phyloP scores from a whole-genome alignment of 2,113 vertebrate species.

The Myrmecophaga tridactyla region DNA sequence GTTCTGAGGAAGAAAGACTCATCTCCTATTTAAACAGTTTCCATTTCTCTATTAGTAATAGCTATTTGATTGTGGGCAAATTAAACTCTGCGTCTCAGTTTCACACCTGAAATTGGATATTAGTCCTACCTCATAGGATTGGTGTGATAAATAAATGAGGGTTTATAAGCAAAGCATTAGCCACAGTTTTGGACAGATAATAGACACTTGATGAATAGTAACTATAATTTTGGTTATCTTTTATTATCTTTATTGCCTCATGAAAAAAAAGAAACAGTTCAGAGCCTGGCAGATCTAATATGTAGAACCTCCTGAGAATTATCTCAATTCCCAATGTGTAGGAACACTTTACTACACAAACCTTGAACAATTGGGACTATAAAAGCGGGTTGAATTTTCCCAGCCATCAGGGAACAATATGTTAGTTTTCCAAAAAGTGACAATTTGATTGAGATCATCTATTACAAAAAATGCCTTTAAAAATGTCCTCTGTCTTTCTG shows the following conservation, averaged over 20 bases:
- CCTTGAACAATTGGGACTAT: not conserved
- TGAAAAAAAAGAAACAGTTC: not conserved
- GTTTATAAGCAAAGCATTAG: not conserved
- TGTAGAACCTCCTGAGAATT: not conserved
- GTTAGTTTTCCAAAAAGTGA: slow-evolving; percentile 45
- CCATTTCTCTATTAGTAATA: not conserved
- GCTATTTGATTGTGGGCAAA: not conserved
- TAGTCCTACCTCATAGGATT: not conserved
- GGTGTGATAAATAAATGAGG: not conserved
- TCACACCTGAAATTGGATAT: not conserved
- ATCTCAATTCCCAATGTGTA: not conserved
- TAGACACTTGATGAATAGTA: not conserved
- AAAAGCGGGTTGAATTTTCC: slow-evolving; percentile 20
- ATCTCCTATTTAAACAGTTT: not conserved
- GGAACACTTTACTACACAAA: not conserved
- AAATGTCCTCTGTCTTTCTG: not conserved
- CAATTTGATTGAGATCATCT: not conserved
- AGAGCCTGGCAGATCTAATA: not conserved
- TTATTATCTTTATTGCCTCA: not conserved
- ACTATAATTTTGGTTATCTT: not conserved
- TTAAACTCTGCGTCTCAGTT: not conserved
- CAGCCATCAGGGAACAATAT: not conserved
- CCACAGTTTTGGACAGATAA: not conserved
- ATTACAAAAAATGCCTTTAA: not conserved
- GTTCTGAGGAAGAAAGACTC: not conserved